phyloP scores from a whole-genome alignment of 2,888 invertebrate species.

The Neelides folsomi region DNA sequence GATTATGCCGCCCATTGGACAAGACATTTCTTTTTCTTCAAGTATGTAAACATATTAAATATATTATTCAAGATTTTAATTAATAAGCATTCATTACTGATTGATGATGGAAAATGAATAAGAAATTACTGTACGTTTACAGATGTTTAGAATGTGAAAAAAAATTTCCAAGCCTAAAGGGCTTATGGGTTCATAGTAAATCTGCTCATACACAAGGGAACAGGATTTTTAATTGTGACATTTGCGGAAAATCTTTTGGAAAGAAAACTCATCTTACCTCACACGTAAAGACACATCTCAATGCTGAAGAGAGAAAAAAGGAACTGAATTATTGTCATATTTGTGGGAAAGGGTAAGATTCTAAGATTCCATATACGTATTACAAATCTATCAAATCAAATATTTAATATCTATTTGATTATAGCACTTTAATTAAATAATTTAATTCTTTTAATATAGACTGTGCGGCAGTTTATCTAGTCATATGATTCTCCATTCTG shows the following conservation, averaged over 20 bases:
- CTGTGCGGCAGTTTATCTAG: conserved; percentile 10
- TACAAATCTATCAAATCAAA: too few relatives aligned
- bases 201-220: conserved; percentile 14
- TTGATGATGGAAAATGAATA: conserved; percentile 1
- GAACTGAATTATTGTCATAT: conserved; percentile 13
- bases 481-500: conserved; percentile 17
- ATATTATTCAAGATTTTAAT: too few relatives aligned
- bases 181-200: conserved; percentile 21
- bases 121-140: conserved; percentile 1
- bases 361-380: too few relatives aligned
- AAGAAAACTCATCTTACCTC: conserved; percentile 15
- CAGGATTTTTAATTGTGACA: conserved; percentile 10
- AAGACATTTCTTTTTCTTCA: conserved; percentile 25
- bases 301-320: conserved; percentile 8
- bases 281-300: conserved; percentile 20
- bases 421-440: too few relatives aligned
- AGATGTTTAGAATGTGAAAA: conserved; percentile 22
- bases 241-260: conserved; percentile 15
- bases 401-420: too few relatives aligned
- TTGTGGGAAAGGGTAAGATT: conserved; percentile 14
- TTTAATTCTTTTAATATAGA: too few relatives aligned
- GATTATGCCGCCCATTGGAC: conserved; percentile 25
- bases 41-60: too few relatives aligned
- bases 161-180: conserved; percentile 21
- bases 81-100: too few relatives aligned